Evolutionary conservation across 1,140 invertebrate genomes (phyloP).

Genomic region (Drosophila varians): DNA sequence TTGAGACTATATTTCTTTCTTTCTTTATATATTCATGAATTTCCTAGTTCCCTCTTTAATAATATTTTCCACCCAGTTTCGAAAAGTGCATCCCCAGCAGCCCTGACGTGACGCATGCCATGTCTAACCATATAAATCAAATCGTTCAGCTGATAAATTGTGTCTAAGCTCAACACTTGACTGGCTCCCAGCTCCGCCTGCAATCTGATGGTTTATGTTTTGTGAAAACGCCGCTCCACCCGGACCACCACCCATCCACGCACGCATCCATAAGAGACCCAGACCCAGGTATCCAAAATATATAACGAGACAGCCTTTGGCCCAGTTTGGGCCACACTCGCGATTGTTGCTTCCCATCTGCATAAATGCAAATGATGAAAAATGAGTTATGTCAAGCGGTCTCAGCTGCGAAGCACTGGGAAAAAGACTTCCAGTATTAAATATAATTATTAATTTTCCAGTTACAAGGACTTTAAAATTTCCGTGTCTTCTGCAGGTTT

Average conservation of each 20-base stretch:
- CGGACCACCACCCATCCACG: conserved; percentile 17
- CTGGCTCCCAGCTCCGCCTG: conserved; percentile 49
- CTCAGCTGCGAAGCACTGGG: background rate
- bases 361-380: conserved; percentile 59
- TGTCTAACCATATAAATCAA: conserved; percentile 79
- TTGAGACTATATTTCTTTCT: no score
- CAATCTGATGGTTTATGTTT: conserved; percentile 19
- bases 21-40: no score
- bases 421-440: background rate
- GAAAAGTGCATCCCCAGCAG: conserved; percentile 21
- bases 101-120: conserved; percentile 67
- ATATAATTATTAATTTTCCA: background rate
- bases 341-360: conserved; percentile 52
- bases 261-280: background rate
- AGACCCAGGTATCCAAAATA: no score
- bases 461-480: background rate
- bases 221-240: conserved; percentile 29
- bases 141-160: conserved; percentile 79
- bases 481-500: background rate
- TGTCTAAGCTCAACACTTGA: conserved; percentile 76
- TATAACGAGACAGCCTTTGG: conserved; percentile 17
- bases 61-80: background rate
- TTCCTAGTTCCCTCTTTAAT: no score
- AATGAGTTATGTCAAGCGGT: conserved; percentile 43
- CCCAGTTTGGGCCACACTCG: conserved; percentile 31